A percentile compares a stretch with the other conserved stretches of the same genome.
These are phyloP conservation scores for Lathamus discolor DNA, from an alignment of 2,113 vertebrate genomes.

Conservation along the genomic window DNA sequence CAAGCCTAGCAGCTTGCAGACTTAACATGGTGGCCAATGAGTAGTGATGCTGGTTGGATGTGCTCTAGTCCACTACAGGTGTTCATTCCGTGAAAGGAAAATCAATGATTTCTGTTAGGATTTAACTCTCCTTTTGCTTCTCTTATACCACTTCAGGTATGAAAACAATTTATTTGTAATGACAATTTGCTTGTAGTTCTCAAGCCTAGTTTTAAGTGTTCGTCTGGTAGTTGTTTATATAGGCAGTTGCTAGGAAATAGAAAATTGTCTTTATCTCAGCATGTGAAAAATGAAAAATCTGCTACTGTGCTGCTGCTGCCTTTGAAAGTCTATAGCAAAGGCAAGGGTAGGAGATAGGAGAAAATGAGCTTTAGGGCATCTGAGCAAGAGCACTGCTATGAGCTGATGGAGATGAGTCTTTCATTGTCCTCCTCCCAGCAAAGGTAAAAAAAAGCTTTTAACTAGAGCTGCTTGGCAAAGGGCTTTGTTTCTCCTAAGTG, in stretches of 20 bases:
- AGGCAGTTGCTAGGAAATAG: constrained; percentile 26
- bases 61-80: fast-evolving
- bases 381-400: not conserved
- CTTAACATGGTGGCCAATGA: no score
- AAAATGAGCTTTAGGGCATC: not conserved
- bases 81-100: not conserved
- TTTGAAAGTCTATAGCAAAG: not conserved
- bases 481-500: not conserved
- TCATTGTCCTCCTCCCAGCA: not conserved
- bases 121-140: not conserved
- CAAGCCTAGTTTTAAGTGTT: not conserved
- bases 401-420: not conserved
- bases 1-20: no score
- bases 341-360: not conserved
- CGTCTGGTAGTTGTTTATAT: not conserved
- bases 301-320: not conserved
- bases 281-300: not conserved
- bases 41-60: no score
- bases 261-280: not conserved
- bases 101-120: not conserved
- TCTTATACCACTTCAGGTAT: not conserved
- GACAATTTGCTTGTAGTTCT: not conserved
- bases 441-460: not conserved
- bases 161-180: not conserved
- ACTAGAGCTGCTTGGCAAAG: not conserved